Evolutionary conservation across 2,888 invertebrate genomes (phyloP), one percentile per base, ranked within the genome.

Genomic region (Carabus problematicus): DNA sequence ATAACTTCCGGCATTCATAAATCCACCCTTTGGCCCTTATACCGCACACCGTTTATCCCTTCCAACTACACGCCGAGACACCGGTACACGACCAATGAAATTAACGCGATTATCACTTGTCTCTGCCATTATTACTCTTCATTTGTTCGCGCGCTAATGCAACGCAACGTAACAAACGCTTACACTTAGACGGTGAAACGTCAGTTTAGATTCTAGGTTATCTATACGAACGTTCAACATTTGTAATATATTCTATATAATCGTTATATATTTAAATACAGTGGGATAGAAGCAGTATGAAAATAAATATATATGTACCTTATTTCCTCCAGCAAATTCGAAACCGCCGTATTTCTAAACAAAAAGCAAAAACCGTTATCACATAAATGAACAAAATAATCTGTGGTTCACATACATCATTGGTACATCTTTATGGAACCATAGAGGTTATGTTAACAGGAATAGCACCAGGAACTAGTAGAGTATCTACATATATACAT

Each of bases 41-140:
- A 49, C 39, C 63, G 41, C 54, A 52, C 45, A 47, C 47, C 61
- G 42, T 60, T 60, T 45, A 29, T 29, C 29, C 29, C 29, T 29
- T 29, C 29, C 29, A n/a, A n/a, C n/a, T n/a, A 29, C 29, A 29
- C 6, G 18, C 52, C 8, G 49, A 8, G n/a, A 12, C 52, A 52
- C 12, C 19, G 52, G 19, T 52, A 52, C 52, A 52, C 16, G 56
- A 39, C 41, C 79, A 80, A 81, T 80, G 80, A 79, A 80, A 81
- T 81, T 82, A 82, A 77, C 73, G 76, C 79, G 80, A 82, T 82
- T 81, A 82, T 81, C 81, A 80, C 81, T 81, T 81, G 81, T 79
- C 81, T 78, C 75, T 75, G 74, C 71, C 74, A 76, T 76, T 80
- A 79, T 79, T 78, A 81, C 79, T 80, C 79, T 79, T 80, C 81